phyloP scores from a whole-genome alignment of 2,797 vertebrate genomes.

The Myotis findleyi region DNA sequence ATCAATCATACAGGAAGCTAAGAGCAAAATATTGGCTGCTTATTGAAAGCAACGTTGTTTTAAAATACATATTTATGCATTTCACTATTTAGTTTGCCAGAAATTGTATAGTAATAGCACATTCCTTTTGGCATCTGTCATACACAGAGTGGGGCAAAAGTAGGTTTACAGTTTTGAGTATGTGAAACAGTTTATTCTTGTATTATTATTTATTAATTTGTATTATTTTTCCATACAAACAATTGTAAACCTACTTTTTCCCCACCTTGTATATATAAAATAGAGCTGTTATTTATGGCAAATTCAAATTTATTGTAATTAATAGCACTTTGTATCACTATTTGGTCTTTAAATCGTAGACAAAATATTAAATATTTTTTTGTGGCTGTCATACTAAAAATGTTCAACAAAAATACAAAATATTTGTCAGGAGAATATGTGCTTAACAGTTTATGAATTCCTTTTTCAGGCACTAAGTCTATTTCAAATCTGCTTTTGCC shows the following conservation, averaged over 20 bases:
- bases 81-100: slow-evolving; percentile 46
- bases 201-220: background rate
- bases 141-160: background rate
- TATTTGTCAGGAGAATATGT: background rate
- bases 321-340: background rate
- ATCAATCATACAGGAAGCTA: background rate
- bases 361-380: slow-evolving; percentile 38
- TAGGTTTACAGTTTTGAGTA: background rate
- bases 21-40: background rate
- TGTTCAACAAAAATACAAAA: background rate
- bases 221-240: no score
- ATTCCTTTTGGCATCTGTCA: background rate
- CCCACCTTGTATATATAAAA: background rate
- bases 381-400: background rate
- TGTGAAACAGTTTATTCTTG: background rate
- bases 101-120: background rate
- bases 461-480: background rate
- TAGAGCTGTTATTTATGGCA: slow-evolving; percentile 4
- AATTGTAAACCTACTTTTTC: background rate
- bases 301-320: slow-evolving; percentile 1
- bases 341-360: slow-evolving; percentile 22
- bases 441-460: background rate
- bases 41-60: slow-evolving; percentile 3
- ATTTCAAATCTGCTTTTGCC: slow-evolving; percentile 36
- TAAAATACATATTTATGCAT: background rate